Percentiles rank a stretch among this genome's conserved stretches.
Conservation (phyloP, 2,797 vertebrate species). For the Arnoldichthys spilopterus region DNA sequence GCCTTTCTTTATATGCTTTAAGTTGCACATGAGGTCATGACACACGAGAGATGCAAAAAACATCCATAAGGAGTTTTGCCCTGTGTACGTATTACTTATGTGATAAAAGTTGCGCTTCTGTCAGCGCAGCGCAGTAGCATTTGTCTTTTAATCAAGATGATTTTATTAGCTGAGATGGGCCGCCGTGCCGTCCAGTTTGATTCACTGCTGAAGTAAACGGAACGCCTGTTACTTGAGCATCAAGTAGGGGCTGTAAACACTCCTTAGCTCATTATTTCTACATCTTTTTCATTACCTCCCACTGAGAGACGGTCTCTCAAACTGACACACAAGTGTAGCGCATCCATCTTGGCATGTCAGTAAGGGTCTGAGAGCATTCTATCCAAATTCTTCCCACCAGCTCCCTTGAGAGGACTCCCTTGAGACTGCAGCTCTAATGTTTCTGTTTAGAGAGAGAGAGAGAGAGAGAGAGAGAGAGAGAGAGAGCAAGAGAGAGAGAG, state of each 20-base stretch:
- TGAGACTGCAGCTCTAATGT: slow-evolving; percentile 18
- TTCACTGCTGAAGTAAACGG: not conserved
- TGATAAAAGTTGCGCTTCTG: not conserved
- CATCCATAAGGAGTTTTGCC: not conserved
- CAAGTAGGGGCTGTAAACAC: not conserved
- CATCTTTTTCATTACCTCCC: slow-evolving; percentile 9
- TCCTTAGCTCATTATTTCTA: slow-evolving; percentile 12
- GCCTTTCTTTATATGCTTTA: not conserved
- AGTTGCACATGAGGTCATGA: not conserved
- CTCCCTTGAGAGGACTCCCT: slow-evolving; percentile 13
- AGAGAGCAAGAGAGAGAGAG: not conserved
- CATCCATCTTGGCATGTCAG: slow-evolving; percentile 17
- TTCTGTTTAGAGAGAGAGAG: slow-evolving; percentile 2
- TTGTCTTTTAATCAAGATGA: not conserved
- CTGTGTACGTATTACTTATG: not conserved
- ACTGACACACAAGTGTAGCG: slow-evolving; percentile 23
- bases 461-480: slow-evolving; percentile 8
- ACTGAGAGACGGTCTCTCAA: slow-evolving; percentile 49
- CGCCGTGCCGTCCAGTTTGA: not conserved
- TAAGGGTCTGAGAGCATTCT: slow-evolving; percentile 40
- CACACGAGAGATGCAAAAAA: not conserved
- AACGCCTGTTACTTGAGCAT: not conserved
- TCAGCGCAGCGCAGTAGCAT: not conserved
- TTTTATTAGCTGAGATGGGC: not conserved
- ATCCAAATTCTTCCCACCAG: slow-evolving; percentile 40